phyloP scores from a whole-genome alignment of 2,113 vertebrate genomes.

The Pollimyrus isidori region DNA sequence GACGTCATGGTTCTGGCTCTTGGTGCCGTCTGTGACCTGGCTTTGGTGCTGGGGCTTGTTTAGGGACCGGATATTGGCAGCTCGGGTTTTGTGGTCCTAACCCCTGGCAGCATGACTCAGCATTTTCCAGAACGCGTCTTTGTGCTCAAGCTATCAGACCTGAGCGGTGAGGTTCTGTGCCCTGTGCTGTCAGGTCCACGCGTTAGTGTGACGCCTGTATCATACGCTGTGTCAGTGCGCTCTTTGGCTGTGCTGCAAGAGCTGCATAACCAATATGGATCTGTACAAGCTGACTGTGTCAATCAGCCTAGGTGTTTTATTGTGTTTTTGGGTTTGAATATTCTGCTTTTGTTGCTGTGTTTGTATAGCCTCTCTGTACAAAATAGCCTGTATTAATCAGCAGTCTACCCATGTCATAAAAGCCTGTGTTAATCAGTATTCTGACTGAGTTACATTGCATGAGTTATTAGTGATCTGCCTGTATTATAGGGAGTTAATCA shows the following conservation, averaged over 20 bases:
- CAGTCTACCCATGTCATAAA: neutral
- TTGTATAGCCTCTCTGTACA: neutral
- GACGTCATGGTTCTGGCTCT: neutral
- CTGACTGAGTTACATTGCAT: neutral
- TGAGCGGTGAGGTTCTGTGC: neutral
- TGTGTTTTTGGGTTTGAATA: neutral
- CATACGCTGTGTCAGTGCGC: neutral
- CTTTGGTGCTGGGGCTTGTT: neutral
- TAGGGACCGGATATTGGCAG: neutral
- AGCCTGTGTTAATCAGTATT: too few species aligned
- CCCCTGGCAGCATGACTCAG: slow-evolving; percentile 1
- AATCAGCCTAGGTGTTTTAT: neutral
- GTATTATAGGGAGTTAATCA: neutral
- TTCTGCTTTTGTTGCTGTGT: neutral
- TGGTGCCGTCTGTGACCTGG: neutral
- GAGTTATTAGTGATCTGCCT: neutral
- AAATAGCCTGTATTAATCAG: neutral
- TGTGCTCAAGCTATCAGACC: neutral
- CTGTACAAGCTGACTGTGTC: neutral
- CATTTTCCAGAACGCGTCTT: neutral
- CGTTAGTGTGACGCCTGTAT: neutral
- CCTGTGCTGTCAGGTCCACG: neutral
- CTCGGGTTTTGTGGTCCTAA: neutral
- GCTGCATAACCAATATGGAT: neutral
- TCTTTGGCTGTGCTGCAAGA: neutral